phyloP scores from a whole-genome alignment of 2,888 invertebrate species.

The Pyrgus malvae region DNA sequence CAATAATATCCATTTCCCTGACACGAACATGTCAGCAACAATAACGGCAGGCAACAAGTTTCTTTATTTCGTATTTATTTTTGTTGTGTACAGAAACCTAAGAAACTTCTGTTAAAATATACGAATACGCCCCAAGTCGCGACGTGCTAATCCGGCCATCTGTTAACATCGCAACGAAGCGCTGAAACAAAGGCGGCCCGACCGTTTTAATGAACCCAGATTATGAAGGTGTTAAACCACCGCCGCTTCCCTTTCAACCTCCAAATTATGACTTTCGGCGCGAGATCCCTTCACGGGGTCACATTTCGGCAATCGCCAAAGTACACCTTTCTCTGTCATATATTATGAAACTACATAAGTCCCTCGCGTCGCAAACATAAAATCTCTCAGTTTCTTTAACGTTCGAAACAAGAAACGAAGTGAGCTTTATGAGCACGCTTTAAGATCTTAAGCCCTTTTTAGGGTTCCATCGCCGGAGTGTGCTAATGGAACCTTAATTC shows the following conservation, averaged over 20 bases:
- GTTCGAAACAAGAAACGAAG: constrained; percentile 38
- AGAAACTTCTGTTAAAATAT: not conserved
- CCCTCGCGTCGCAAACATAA: constrained; percentile 64
- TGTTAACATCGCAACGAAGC: constrained; percentile 74
- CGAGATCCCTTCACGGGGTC: constrained; percentile 67
- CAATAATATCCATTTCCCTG: too few species aligned
- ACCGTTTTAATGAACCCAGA: constrained; percentile 76
- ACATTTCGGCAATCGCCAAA: constrained; percentile 72
- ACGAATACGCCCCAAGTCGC: not conserved
- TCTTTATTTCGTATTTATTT: too few species aligned
- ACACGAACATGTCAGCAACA: too few species aligned
- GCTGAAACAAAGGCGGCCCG: constrained; percentile 79
- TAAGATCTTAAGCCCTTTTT: constrained; percentile 33
- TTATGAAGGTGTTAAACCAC: constrained; percentile 81
- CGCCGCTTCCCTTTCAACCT: constrained; percentile 74
- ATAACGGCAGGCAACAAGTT: too few species aligned
- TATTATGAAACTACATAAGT: constrained; percentile 50
- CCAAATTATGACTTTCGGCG: constrained; percentile 76
- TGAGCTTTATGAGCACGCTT: constrained; percentile 54
- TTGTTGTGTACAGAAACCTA: too few species aligned
- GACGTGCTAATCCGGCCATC: constrained; percentile 76
- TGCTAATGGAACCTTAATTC: too few species aligned
- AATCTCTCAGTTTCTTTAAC: constrained; percentile 54
- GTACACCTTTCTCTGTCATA: constrained; percentile 56
- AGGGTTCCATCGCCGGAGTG: too few species aligned